Conservation (phyloP, 2,888 invertebrate genomes). For the Pogonocherus hispidulus region DNA sequence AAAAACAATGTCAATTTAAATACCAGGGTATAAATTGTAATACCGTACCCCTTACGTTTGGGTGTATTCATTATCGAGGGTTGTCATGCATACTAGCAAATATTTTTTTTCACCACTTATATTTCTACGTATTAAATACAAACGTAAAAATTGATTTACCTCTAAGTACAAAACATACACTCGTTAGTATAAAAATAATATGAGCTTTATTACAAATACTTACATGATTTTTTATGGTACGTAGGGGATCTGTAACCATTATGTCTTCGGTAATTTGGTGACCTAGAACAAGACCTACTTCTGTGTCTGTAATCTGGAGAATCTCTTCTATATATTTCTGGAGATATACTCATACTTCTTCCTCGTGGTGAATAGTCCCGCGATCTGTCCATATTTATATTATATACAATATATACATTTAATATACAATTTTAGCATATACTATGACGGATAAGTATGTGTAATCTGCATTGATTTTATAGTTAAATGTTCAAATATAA, state of each 20-base stretch:
- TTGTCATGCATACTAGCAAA: no score
- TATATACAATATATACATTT: conserved; percentile 3
- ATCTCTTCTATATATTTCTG: conserved; percentile 58
- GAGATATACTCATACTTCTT: conserved; percentile 64
- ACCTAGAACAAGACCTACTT: conserved; percentile 64
- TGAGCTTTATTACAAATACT: no score
- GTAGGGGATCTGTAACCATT: conserved; percentile 56
- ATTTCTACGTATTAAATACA: no score
- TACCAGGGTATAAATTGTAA: no score
- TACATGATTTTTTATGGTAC: conserved; percentile 54
- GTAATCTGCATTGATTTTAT: neutral
- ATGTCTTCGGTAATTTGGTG: conserved; percentile 62
- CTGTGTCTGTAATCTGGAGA: conserved; percentile 61
- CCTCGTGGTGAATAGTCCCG: conserved; percentile 59
- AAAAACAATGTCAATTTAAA: no score
- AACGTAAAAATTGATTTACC: no score
- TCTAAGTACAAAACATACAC: no score
- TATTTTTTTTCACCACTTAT: no score
- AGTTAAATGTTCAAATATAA: neutral
- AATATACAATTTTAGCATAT: neutral
- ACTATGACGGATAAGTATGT: neutral
- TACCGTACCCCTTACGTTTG: no score
- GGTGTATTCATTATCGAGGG: no score
- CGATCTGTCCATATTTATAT: conserved; percentile 28
- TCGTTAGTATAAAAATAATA: no score